A percentile compares a stretch with the other conserved stretches of the same genome.
phyloP scores from a whole-genome alignment of 2,888 invertebrate genomes.

The Amphimallon solstitiale region DNA sequence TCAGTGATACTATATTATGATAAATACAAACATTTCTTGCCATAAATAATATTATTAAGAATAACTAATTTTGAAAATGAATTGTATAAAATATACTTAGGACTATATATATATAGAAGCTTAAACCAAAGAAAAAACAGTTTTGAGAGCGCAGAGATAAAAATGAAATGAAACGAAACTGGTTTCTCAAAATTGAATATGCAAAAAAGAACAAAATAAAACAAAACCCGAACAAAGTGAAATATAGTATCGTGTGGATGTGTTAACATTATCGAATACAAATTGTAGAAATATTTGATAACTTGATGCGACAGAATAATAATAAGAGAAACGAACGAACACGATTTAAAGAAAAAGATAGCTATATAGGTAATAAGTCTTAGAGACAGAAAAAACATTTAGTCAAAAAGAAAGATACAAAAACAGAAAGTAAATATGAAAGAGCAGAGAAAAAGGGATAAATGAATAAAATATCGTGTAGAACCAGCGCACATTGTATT shows the following conservation, averaged over 20 bases:
- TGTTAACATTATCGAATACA: too few species aligned
- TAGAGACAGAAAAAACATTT: conserved; percentile 47
- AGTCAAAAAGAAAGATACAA: conserved; percentile 47
- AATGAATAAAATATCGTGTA: conserved; percentile 49
- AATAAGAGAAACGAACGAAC: conserved; percentile 42
- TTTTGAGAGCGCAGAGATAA: neutral
- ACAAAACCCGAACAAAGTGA: too few species aligned
- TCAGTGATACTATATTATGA: neutral
- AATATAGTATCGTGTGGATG: too few species aligned
- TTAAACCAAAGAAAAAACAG: neutral
- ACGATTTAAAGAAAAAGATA: neutral
- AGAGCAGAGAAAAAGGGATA: neutral
- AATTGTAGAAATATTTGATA: too few species aligned
- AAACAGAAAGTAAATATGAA: too few species aligned
- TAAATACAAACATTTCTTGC: neutral
- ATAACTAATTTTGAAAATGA: neutral
- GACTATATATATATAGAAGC: conserved; percentile 18
- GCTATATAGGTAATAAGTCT: conserved; percentile 2
- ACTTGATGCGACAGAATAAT: conserved; percentile 36
- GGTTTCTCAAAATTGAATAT: too few species aligned
- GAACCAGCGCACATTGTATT: conserved; percentile 56
- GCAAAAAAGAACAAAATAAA: too few species aligned
- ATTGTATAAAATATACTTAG: conserved; percentile 21
- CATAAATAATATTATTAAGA: conserved; percentile 2
- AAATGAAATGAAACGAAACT: neutral